Evolutionary conservation across 30 jellyfish, hydroid and myxozoan species (phyloP), one percentile per base, ranked within the genome.

Genomic region (Aurelia aurita): DNA sequence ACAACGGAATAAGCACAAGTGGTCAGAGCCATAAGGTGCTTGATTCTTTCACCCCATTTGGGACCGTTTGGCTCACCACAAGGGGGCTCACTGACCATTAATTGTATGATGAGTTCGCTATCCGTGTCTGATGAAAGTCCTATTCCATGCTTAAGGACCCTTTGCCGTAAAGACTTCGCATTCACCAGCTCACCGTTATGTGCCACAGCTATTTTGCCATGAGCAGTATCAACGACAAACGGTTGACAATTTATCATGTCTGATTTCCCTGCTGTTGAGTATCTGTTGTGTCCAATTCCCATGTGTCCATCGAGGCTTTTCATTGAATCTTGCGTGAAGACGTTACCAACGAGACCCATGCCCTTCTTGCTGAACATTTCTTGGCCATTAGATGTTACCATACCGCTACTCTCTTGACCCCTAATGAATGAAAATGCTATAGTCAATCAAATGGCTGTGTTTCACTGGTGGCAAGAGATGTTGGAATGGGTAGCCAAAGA

Each of bases 401-500:
- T 82, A 5, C 98, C 98, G 22, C 96, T 87, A 58, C 98, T 92
- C 62, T 92, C 98, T 75, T 92, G 98, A 26, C 98, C 98, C 85
- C 98, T 92, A 57, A 49, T 77, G 45, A 51, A 64, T 5, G 31
- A 44, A n/a, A 68, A 29, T 47, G 9, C 21, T n/a, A 14, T 31
- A 14, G 19, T 44, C 16, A 20, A 19, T 55, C 15, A 39, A 5
- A 4, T 39, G 51, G 16, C 9, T 39, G 43, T 31, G 15, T 39
- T 2, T 39, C 9, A 39, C 51, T 39, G 51, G 9, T 39, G 51
- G 16, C 51, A 39, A 39, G 51, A 39, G 15, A 55, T 55, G 29
- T 14, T 55, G 8, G 27, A 16, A 4, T 54, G 59, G 59, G n/a
- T n/a, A 8, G 59, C 16, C 59, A 10, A 10, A 47, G 59, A 47